Percentiles rank a stretch among this genome's conserved stretches.
phyloP scores from a whole-genome alignment of 2,797 vertebrate genomes.

The Buphagus erythrorhynchus region DNA sequence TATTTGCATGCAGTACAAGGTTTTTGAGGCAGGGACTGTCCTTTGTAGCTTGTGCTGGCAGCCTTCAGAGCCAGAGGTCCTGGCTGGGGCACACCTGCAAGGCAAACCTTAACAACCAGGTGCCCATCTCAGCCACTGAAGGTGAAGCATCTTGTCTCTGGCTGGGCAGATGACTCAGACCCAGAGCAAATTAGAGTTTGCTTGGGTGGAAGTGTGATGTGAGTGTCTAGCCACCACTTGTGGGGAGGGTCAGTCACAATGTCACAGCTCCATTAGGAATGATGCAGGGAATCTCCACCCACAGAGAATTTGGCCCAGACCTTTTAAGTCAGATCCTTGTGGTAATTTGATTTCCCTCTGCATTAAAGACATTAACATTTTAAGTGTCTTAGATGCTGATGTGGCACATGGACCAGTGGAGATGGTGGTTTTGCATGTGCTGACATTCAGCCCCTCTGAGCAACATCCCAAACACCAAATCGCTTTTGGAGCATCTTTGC shows the following conservation, averaged over 20 bases:
- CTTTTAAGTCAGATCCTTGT: conserved; percentile 11
- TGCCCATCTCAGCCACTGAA: neutral
- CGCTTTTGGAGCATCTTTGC: neutral
- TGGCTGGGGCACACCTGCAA: conserved; percentile 38
- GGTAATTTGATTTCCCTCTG: neutral
- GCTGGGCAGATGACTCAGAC: conserved; percentile 49
- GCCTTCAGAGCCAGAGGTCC: neutral
- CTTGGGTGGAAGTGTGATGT: conserved; percentile 37
- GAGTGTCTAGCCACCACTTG: conserved; percentile 32
- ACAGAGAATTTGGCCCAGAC: neutral
- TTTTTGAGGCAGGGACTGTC: neutral
- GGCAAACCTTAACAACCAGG: neutral
- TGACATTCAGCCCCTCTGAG: neutral
- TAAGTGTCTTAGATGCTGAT: neutral
- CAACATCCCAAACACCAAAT: neutral
- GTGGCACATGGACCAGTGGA: neutral
- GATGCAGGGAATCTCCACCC: neutral
- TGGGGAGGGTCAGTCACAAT: conserved; percentile 13
- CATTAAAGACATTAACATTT: neutral
- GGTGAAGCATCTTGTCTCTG: neutral
- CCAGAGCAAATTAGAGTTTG: conserved; percentile 25
- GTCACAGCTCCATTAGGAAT: conserved; percentile 10
- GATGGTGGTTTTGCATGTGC: neutral
- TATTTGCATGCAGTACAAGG: conserved; percentile 33
- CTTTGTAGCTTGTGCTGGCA: neutral